Conservation (phyloP, 2,113 vertebrate genomes). For the Halichoeres trimaculatus region DNA sequence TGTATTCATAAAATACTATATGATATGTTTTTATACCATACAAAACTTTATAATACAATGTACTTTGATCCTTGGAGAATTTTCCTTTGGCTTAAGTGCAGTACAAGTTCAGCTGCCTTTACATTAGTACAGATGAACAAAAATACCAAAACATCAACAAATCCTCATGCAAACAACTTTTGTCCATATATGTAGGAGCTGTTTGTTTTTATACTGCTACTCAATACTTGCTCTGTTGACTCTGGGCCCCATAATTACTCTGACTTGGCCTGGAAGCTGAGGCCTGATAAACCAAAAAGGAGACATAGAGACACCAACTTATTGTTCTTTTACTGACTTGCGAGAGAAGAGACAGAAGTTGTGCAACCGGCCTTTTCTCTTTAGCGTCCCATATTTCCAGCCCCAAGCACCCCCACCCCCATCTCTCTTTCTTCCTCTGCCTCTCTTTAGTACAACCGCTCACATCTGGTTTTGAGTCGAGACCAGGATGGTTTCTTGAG, state of each 20-base stretch:
- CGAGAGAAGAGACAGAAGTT: constrained; percentile 60
- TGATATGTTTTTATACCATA: too few relatives aligned
- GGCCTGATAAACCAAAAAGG: constrained; percentile 24
- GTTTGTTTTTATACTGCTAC: constrained; percentile 41
- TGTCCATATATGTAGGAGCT: constrained; percentile 6
- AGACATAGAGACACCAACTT: constrained; percentile 30
- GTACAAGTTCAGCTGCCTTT: too few relatives aligned
- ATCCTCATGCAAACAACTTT: too few relatives aligned
- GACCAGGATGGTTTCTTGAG: constrained; percentile 79
- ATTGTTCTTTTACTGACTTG: constrained; percentile 65
- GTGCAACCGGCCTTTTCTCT: constrained; percentile 61
- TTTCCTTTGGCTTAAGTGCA: too few relatives aligned
- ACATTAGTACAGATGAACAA: too few relatives aligned
- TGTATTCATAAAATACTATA: too few relatives aligned
- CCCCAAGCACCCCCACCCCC: constrained; percentile 31
- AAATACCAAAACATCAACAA: too few relatives aligned
- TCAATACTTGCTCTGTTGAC: constrained; percentile 29
- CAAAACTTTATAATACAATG: too few relatives aligned
- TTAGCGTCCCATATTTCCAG: constrained; percentile 44
- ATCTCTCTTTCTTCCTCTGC: constrained; percentile 47
- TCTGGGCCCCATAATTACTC: constrained; percentile 49
- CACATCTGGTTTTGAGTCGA: constrained; percentile 84
- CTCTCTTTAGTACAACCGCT: constrained; percentile 63
- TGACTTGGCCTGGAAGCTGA: constrained; percentile 38
- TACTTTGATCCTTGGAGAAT: too few relatives aligned